A percentile compares a stretch with the other conserved stretches of the same genome.
Conservation (phyloP, 2,888 invertebrate species). For the Holacanthella duospinosa region DNA sequence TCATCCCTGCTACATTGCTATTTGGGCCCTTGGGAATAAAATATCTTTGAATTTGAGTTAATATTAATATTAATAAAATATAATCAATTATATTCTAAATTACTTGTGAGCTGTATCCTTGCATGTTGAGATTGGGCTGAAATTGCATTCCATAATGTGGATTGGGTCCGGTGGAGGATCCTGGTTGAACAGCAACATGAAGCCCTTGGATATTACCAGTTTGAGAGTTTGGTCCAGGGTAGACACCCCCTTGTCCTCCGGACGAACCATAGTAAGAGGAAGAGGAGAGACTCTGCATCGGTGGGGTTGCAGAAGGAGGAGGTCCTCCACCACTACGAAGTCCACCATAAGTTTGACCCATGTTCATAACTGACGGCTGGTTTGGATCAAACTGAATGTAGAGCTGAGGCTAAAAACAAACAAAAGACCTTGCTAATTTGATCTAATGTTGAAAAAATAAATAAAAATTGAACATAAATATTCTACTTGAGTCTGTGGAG, state of each 20-base stretch:
- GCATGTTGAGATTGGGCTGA: neutral
- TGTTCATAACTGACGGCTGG: neutral
- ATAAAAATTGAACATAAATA: neutral
- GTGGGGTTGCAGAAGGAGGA: slow-evolving; percentile 6
- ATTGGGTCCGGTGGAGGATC: neutral
- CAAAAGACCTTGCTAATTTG: too few species aligned
- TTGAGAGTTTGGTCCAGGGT: neutral
- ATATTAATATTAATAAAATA: neutral
- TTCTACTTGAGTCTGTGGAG: neutral
- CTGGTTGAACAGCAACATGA: neutral
- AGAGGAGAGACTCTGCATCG: neutral
- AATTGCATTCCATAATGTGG: neutral
- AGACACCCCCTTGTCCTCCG: neutral
- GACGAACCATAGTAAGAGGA: neutral
- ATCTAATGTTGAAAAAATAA: neutral
- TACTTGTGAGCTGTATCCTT: neutral
- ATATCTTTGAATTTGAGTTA: neutral
- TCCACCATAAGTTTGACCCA: slow-evolving; percentile 1
- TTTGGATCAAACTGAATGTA: slow-evolving; percentile 8
- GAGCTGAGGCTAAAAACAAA: neutral
- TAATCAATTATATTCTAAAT: neutral
- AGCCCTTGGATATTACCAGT: neutral
- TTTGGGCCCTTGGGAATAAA: neutral
- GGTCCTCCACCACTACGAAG: neutral
- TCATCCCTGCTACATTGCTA: neutral